Evolutionary conservation across 2,888 invertebrate genomes (phyloP).

Genomic region (Parnassius mnemosyne): DNA sequence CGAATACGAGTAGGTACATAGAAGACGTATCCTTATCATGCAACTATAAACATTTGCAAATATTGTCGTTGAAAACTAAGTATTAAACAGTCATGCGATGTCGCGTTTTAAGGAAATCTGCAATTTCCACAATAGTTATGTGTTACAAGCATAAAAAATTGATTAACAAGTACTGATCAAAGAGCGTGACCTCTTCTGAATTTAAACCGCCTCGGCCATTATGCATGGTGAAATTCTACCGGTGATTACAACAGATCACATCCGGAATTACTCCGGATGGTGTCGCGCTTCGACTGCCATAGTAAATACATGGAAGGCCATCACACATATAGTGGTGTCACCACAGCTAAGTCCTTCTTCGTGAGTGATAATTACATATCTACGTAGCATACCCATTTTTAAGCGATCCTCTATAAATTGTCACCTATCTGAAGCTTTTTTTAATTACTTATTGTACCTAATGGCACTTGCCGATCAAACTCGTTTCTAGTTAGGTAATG

Average conservation of each 20-base stretch:
- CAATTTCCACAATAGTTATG: constrained; percentile 48
- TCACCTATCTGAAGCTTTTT: too few relatives aligned
- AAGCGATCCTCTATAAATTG: too few relatives aligned
- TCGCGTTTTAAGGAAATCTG: constrained; percentile 48
- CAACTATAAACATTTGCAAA: background rate
- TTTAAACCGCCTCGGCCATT: constrained; percentile 53
- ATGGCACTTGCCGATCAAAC: too few relatives aligned
- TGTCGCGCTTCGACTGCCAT: constrained; percentile 66
- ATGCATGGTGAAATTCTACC: constrained; percentile 75
- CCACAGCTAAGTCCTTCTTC: constrained; percentile 1
- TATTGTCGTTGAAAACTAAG: background rate
- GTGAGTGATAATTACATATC: background rate
- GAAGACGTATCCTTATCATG: background rate
- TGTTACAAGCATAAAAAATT: constrained; percentile 36
- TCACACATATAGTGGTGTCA: constrained; percentile 35
- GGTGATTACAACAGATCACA: constrained; percentile 73
- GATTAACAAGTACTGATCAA: constrained; percentile 62
- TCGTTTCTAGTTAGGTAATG: too few relatives aligned
- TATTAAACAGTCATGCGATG: background rate
- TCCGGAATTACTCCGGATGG: constrained; percentile 71
- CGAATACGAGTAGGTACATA: constrained; percentile 10
- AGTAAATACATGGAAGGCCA: constrained; percentile 46
- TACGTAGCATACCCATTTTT: too few relatives aligned
- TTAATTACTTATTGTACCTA: too few relatives aligned
- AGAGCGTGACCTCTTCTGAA: constrained; percentile 64